Base-by-base conservation (phyloP, 53 echinoderm and acorn worm species). In the Crossaster papposus region DNA sequence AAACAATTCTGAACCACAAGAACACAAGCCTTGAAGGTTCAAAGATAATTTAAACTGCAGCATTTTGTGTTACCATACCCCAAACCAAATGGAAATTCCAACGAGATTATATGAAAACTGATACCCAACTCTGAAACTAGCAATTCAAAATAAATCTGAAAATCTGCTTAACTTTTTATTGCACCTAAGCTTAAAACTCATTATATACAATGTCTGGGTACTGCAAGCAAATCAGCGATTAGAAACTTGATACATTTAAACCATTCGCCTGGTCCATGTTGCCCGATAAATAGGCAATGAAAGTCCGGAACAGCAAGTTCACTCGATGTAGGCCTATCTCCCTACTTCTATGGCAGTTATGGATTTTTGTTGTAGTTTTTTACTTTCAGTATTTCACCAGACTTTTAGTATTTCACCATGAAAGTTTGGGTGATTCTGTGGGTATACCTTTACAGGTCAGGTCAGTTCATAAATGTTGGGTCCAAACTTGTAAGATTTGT, bases 241-340 rank as follows among this genome's bases (percentile, higher is more conserved):
- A 85, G 85, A 33, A 85, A 85, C 54, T 14, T n/a, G 52, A 85
- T 85, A 85, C 55, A 20, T 73, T 73, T 85, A 85, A 85, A 73
- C 85, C 85, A 18, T 53, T 35, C n/a, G 10, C 54, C 51, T 68
- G 62, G 17, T 4, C 23, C 62, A 62, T 62, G 68, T 68, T 68
- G 68, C 55, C 53, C 14, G 58, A 51, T 62, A 9, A 44, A 30
- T 62, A 18, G 36, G 17, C 64, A 5, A n/a, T n/a, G n/a, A n/a
- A n/a, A 22, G 18, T 55, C 28, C 64, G n/a, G 26, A 18, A 1
- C 7, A 62, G 31, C 15, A 62, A 81, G 62, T 81, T 81, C 34
- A 50, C 37, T 30, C 15, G 22, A 58, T 58, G 58, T 58, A 58
- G 14, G 17, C 17, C 17, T 11, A 20, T 58, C 58, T 17, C n/a